phyloP scores from a whole-genome alignment of 2,113 vertebrate species.

The Chloropsis hardwickii region DNA sequence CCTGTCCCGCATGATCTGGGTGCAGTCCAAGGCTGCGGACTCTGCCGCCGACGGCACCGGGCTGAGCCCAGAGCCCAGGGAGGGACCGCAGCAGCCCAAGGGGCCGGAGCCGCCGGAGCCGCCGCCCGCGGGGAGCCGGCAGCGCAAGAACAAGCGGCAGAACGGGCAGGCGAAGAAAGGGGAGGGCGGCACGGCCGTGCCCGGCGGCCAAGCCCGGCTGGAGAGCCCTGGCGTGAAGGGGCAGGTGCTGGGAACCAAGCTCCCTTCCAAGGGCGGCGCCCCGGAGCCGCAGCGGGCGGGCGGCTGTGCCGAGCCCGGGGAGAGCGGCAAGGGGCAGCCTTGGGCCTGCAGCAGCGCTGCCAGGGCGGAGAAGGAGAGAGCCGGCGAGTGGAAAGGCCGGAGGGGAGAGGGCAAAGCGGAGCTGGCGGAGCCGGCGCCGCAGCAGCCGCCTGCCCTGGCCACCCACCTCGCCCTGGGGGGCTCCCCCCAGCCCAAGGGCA shows the following conservation, averaged over 20 bases:
- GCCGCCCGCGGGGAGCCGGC: conserved; percentile 59
- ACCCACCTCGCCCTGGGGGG: conserved; percentile 46
- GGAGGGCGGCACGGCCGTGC: background rate
- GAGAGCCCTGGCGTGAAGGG: conserved; percentile 68
- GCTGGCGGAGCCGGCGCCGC: background rate
- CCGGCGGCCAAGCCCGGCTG: conserved; percentile 53
- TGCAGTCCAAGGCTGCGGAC: conserved; percentile 82
- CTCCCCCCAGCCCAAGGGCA: conserved; percentile 85
- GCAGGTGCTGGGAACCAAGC: conserved; percentile 73
- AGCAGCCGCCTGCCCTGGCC: background rate
- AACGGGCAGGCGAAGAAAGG: conserved; percentile 74
- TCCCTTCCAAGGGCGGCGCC: conserved; percentile 29
- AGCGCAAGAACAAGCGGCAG: conserved; percentile 88
- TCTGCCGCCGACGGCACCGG: conserved; percentile 46
- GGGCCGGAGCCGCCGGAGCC: conserved; percentile 55
- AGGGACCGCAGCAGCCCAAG: conserved; percentile 48
- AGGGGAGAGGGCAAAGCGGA: conserved; percentile 58
- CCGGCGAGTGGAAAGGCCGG: conserved; percentile 57
- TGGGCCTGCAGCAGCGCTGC: conserved; percentile 51
- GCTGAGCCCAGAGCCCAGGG: conserved; percentile 47
- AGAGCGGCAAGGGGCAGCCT: conserved; percentile 67
- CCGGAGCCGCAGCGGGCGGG: conserved; percentile 37
- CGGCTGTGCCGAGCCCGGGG: conserved; percentile 51
- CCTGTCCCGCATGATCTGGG: conserved; percentile 91
- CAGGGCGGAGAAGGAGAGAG: conserved; percentile 76